phyloP scores from a whole-genome alignment of 2,888 invertebrate species.

The Harmothoe impar region DNA sequence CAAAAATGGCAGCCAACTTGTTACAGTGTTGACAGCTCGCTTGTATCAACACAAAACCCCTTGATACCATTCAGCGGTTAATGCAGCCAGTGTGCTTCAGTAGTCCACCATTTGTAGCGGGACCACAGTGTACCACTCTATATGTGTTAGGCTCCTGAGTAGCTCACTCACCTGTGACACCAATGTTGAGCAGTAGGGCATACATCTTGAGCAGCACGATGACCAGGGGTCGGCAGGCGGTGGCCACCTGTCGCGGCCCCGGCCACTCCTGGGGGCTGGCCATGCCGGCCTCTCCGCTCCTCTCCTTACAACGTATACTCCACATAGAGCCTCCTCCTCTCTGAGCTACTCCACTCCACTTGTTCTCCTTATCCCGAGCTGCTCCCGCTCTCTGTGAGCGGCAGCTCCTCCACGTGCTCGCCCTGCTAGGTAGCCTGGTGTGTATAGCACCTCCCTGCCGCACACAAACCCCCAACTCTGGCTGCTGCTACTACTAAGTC shows the following conservation, averaged over 20 bases:
- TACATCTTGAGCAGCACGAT: conserved; percentile 38
- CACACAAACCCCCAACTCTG: no score
- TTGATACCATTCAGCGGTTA: no score
- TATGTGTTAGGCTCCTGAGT: background rate
- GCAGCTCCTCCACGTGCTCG: conserved; percentile 2
- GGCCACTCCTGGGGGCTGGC: conserved; percentile 4
- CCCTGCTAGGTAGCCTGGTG: background rate
- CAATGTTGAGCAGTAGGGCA: conserved; percentile 23
- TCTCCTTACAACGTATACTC: conserved; percentile 21
- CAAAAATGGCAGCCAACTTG: no score
- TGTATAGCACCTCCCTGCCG: no score
- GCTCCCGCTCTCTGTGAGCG: background rate
- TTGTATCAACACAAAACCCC: no score
- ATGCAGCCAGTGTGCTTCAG: no score
- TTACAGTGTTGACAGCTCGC: no score
- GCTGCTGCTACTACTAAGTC: no score
- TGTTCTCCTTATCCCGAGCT: background rate
- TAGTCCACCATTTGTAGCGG: no score
- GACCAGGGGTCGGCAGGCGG: conserved; percentile 35
- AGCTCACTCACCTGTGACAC: background rate
- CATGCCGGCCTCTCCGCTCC: background rate
- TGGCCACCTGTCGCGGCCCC: conserved; percentile 30
- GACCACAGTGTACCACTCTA: no score
- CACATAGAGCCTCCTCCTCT: conserved; percentile 20
- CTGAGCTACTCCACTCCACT: background rate